A percentile compares a stretch with the other conserved stretches of the same genome.
phyloP scores from a whole-genome alignment of 2,888 invertebrate species.

The Teleiodes luculella region DNA sequence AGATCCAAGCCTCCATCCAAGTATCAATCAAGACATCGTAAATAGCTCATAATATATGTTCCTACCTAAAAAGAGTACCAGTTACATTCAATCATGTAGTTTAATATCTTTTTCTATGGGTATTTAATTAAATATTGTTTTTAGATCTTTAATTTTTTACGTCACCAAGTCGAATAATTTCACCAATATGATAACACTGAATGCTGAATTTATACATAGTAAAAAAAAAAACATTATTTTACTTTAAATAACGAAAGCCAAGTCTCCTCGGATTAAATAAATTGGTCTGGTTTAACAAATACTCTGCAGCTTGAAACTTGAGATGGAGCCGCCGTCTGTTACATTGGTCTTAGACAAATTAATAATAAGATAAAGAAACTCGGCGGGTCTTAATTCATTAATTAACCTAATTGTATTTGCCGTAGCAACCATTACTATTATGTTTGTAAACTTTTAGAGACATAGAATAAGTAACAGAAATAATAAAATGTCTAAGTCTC shows the following conservation, averaged over 20 bases:
- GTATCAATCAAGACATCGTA: too few relatives aligned
- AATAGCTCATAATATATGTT: too few relatives aligned
- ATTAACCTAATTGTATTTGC: slow-evolving; percentile 79
- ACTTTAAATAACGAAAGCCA: neutral
- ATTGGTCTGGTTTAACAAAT: slow-evolving; percentile 47
- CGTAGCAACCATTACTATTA: slow-evolving; percentile 64
- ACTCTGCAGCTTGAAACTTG: slow-evolving; percentile 39
- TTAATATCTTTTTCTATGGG: too few relatives aligned
- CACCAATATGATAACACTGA: too few relatives aligned
- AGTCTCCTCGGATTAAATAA: slow-evolving; percentile 27
- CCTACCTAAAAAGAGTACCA: too few relatives aligned
- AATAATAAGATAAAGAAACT: slow-evolving; percentile 79
- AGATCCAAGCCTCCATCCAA: too few relatives aligned
- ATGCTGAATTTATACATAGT: too few relatives aligned
- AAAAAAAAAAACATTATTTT: too few relatives aligned
- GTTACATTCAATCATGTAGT: too few relatives aligned
- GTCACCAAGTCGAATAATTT: too few relatives aligned
- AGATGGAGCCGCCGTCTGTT: slow-evolving; percentile 58
- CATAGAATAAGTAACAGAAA: neutral
- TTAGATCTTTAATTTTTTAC: too few relatives aligned
- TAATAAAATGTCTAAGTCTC: neutral
- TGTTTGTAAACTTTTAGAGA: slow-evolving; percentile 37
- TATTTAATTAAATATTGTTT: too few relatives aligned
- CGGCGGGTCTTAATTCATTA: slow-evolving; percentile 75
- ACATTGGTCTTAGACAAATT: slow-evolving; percentile 75